Evolutionary conservation across 2,797 vertebrate genomes (phyloP), one percentile per base, ranked within the genome.

Genomic region (Parotocinclus haroldoi): DNA sequence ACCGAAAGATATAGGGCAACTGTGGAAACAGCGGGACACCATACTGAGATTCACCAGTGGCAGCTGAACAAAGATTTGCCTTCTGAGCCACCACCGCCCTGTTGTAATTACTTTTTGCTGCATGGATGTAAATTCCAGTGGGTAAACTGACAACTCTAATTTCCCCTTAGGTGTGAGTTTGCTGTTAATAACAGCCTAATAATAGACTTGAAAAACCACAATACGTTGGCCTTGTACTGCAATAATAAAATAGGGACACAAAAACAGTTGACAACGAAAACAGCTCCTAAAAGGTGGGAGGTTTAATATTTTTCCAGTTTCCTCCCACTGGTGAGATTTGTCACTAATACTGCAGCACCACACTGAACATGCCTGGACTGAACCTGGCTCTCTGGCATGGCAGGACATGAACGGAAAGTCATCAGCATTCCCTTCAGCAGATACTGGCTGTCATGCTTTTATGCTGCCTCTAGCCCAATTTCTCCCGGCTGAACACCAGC

Each of bases 361-460:
- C 75, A 74, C 75, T 71, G 68, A 75, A 78, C 68, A 44, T 12
- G 58, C 49, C 68, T 53, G 38, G 60, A 75, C 73, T 72, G 58
- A 73, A 75, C 75, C 69, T 44, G 3, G 51, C 74, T 45, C 52
- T 13, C 39, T 46, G 40, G 19, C 63, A 46, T 44, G 62, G 63
- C 18, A 52, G 66, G 49, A 67, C 56, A 38, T 61, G 46, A 62
- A 51, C 40, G 10, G 78, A 80, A 81, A 78, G 78, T 81, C 74
- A 74, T 55, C 49, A 38, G 11, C 19, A 36, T 27, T 39, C 53
- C 39, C 44, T 48, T 51, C 17, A 36, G 68, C 57, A 66, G 57
- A 60, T 60, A 55, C 63, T 53, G 56, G 14, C 50, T 56, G 42
- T 37, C 51, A 54, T 42, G 57, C 55, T 60, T 17, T 60, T 27